phyloP scores from a whole-genome alignment of 1,140 invertebrate species.

The Parasteatoda tepidariorum region DNA sequence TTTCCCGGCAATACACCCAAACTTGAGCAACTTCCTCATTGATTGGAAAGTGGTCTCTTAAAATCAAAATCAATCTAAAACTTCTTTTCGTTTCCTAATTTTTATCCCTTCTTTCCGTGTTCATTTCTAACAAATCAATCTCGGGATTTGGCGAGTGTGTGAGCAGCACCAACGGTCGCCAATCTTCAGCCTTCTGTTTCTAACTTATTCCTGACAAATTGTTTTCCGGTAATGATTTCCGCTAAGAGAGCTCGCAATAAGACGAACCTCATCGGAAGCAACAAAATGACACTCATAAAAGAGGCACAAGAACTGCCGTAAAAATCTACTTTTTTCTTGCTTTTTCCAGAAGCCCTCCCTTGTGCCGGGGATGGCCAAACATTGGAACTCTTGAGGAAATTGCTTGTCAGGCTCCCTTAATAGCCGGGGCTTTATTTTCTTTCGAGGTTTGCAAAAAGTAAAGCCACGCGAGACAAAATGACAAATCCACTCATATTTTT shows the following conservation, averaged over 20 bases:
- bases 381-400: conserved; percentile 18
- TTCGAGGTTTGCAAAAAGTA: neutral
- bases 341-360: no score
- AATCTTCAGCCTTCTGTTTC: neutral
- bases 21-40: no score
- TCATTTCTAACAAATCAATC: neutral
- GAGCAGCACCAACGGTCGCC: neutral
- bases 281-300: conserved; percentile 44
- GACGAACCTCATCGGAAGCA: conserved; percentile 17
- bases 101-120: no score
- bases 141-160: neutral
- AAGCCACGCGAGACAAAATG: conserved; percentile 16
- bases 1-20: no score
- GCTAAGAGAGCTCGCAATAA: conserved; percentile 25
- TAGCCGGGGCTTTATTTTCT: conserved; percentile 17
- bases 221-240: conserved; percentile 43
- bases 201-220: conserved; percentile 29
- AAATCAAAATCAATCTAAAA: neutral
- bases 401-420: conserved; percentile 39
- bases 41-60: no score
- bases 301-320: conserved; percentile 32
- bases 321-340: conserved; percentile 37
- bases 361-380: neutral
- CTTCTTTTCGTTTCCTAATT: conserved; percentile 1
- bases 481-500: neutral